Base-by-base conservation (phyloP, 2,888 invertebrate genomes). In the Volucella inanis region DNA sequence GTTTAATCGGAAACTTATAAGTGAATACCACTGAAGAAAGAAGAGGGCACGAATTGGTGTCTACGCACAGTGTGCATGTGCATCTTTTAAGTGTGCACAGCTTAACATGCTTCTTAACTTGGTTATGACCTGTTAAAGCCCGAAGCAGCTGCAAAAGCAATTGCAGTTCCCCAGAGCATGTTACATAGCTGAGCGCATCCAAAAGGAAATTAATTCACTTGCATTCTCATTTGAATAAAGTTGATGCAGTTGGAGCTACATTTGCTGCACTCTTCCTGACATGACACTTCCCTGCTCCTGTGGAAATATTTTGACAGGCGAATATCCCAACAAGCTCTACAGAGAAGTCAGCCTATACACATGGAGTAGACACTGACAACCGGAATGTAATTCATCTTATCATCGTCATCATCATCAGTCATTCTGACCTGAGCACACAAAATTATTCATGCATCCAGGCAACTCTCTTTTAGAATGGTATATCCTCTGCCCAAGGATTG, bases 381-480 rank as follows among this genome's bases (percentile, higher is more conserved):
- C 39, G 39, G 64, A 61, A 38, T 84, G 70, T 75, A 57, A 57
- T 84, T 79, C 75, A 75, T 70, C 83, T 84, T 82, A 82, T 77
- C 76, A 39, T 64, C 80, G 49, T 75, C 80, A 74, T 67, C 76
- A 55, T 75, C 82, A 67, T 71, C 70, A 75, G 67, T 75, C 80
- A 76, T 76, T 6, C 70, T 84, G 84, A 79, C 79, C 84, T 61
- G 62, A 71, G 59, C 65, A 74, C 14, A 78, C 70, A 75, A 84
- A 71, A 84, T 79, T 84, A 75, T 79, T 65, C 79, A 84, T 84
- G 84, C 79, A 84, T 84, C 71, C 79, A 75, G 75, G 74, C 39
- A 79, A 65, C 70, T 59, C 55, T 54, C 18, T 31, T 45, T 62
- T 64, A 41, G 31, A 78, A 43, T 71, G 64, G 31, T 67, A 59